Percentiles rank a stretch among this genome's conserved stretches.
Evolutionary conservation across 2,888 invertebrate genomes (phyloP).

Genomic region (Dexiosoma caninum): DNA sequence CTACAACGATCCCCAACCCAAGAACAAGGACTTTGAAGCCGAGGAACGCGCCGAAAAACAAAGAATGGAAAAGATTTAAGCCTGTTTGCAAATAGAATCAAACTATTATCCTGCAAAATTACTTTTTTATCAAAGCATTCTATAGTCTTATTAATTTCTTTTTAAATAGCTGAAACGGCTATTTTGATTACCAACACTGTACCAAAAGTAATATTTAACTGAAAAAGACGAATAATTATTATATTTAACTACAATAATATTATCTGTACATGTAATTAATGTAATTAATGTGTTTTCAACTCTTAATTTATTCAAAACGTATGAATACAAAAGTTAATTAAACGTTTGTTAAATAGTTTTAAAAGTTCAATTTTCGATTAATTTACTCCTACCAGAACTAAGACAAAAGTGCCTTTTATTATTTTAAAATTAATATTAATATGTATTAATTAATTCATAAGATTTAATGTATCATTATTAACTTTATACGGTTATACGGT

Average conservation of each 20-base stretch:
- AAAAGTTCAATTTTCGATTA: no score
- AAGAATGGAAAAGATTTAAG: slow-evolving; percentile 55
- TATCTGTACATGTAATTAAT: not conserved
- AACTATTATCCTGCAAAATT: not conserved
- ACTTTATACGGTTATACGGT: no score
- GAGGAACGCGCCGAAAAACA: slow-evolving; percentile 60
- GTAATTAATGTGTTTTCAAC: slow-evolving; percentile 6
- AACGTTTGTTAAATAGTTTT: no score
- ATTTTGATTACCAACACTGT: slow-evolving; percentile 1
- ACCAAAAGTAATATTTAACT: slow-evolving; percentile 42
- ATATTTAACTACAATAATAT: no score
- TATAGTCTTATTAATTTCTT: no score
- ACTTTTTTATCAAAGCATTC: no score
- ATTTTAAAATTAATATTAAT: slow-evolving; percentile 43
- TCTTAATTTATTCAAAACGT: no score
- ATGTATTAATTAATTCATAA: slow-evolving; percentile 52
- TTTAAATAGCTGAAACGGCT: no score
- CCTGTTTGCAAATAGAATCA: slow-evolving; percentile 32
- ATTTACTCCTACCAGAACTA: no score
- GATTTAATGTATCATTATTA: slow-evolving; percentile 7
- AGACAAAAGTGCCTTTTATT: not conserved
- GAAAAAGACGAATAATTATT: not conserved
- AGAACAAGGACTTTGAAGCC: slow-evolving; percentile 53
- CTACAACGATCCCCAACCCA: slow-evolving; percentile 80
- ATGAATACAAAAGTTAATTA: no score